Percentiles rank a stretch among this genome's conserved stretches.
Evolutionary conservation across 2,797 vertebrate genomes (phyloP).

Genomic region (Peromyscus nudipes): DNA sequence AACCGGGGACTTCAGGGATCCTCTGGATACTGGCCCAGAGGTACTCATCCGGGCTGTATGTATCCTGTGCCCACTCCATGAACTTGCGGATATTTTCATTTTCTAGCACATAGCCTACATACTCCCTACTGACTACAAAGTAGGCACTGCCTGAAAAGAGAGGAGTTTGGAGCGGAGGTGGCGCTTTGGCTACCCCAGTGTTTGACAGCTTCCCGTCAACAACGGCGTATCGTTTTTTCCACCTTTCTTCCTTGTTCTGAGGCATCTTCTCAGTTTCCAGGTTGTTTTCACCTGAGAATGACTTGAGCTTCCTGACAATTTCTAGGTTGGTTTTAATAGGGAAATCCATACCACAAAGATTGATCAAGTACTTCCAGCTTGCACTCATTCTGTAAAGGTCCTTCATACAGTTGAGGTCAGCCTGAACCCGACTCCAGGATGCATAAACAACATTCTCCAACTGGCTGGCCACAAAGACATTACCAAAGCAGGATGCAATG

Average conservation of each 20-base stretch:
- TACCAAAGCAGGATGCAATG: slow-evolving; percentile 93
- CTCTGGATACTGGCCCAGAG: slow-evolving; percentile 95
- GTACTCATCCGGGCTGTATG: slow-evolving; percentile 95
- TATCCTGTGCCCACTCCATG: slow-evolving; percentile 93
- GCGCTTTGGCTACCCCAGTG: slow-evolving; percentile 86
- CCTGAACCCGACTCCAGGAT: slow-evolving; percentile 94
- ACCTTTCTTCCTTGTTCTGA: slow-evolving; percentile 88
- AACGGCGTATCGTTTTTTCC: slow-evolving; percentile 87
- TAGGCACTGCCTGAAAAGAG: slow-evolving; percentile 94
- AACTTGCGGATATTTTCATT: slow-evolving; percentile 88
- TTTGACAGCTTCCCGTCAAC: slow-evolving; percentile 86
- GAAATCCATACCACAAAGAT: slow-evolving; percentile 95
- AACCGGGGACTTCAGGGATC: slow-evolving; percentile 92
- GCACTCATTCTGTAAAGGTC: slow-evolving; percentile 90
- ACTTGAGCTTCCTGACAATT: slow-evolving; percentile 91
- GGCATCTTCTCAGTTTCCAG: slow-evolving; percentile 93
- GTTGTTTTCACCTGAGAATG: slow-evolving; percentile 91
- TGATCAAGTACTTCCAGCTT: slow-evolving; percentile 94
- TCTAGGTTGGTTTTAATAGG: slow-evolving; percentile 96
- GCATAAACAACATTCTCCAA: slow-evolving; percentile 92
- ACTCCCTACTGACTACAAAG: slow-evolving; percentile 92
- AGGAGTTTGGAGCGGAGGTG: slow-evolving; percentile 89
- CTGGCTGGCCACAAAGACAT: slow-evolving; percentile 92
- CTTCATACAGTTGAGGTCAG: slow-evolving; percentile 96
- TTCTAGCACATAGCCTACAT: slow-evolving; percentile 89